Evolutionary conservation across 2,888 invertebrate genomes (phyloP), one percentile per base, ranked within the genome.

Genomic region (Mythimna vitellina): DNA sequence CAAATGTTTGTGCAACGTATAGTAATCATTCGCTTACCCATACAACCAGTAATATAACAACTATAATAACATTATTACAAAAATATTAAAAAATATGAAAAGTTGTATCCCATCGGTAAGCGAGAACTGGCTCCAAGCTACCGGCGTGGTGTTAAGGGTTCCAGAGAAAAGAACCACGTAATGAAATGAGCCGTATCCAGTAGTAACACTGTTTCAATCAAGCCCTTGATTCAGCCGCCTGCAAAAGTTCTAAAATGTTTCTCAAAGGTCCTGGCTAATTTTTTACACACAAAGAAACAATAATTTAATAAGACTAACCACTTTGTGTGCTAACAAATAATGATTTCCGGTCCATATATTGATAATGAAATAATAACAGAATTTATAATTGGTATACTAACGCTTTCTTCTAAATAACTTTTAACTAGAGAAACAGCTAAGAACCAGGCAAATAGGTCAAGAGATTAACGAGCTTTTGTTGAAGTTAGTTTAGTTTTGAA

Each of bases 391-490:
- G 58, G 6, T 82, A 22, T 32, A 35, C 22, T 1, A 53, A 71
- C 51, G 69, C 67, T 71, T 67, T 65, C 68, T 60, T 78, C 71
- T 84, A 72, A 75, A 67, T 83, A 61, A 63, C 54, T 78, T 63
- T 61, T 56, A 70, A 72, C 56, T 68, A 70, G 42, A 68, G 70
- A 68, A 83, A 78, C 32, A 2, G 10, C 12, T 57, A 64, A 20
- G 53, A 74, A 72, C 49, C 35, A 69, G 51, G 73, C 32, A 62
- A 67, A 49, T 73, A 67, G 81, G 74, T 70, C 61, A 83, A 10
- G 12, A 73, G 67, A 80, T 77, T 80, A 83, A 75, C 68, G 35
- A 73, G 72, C 62, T 73, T 83, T 77, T 80, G 62, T 77, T 81
- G 42, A 58, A 65, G 46, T 65, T 29, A 69, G 60, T 74, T 77